Percentiles rank a stretch among this genome's conserved stretches.
phyloP scores from a whole-genome alignment of 2,888 invertebrate genomes.

The Phyllotreta striolata region DNA sequence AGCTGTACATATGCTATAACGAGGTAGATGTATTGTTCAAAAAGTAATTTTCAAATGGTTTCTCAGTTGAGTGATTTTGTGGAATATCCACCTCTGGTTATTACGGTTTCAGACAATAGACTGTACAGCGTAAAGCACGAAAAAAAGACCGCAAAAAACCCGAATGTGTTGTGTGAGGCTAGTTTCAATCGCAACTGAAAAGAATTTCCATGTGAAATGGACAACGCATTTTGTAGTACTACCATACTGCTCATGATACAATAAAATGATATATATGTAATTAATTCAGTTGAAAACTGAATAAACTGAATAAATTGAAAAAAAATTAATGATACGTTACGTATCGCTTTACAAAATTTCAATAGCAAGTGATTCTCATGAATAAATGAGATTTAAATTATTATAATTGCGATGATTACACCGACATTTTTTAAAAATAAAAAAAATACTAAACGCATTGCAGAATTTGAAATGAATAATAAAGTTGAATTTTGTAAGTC shows the following conservation, averaged over 20 bases:
- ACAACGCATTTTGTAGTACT: background rate
- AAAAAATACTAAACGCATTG: too few species aligned
- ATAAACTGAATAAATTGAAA: too few species aligned
- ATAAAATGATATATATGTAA: too few species aligned
- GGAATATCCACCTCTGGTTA: slow-evolving; percentile 24
- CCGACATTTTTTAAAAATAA: too few species aligned
- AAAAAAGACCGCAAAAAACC: slow-evolving; percentile 5
- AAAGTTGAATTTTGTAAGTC: slow-evolving; percentile 5
- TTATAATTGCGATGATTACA: background rate
- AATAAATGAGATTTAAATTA: too few species aligned
- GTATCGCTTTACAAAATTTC: too few species aligned
- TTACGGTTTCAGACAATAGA: slow-evolving; percentile 17
- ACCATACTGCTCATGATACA: too few species aligned
- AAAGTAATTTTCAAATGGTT: slow-evolving; percentile 31
- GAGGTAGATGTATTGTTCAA: slow-evolving; percentile 23
- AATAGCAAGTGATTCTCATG: too few species aligned
- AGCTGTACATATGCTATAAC: slow-evolving; percentile 16
- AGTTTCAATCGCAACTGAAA: slow-evolving; percentile 4
- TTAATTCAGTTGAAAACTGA: too few species aligned
- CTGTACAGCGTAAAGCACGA: slow-evolving; percentile 4
- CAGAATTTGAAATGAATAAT: background rate
- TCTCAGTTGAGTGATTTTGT: slow-evolving; percentile 27
- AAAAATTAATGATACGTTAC: too few species aligned
- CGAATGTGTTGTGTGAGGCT: background rate
- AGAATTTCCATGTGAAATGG: slow-evolving; percentile 14